Conservation (phyloP, 2,113 vertebrate genomes). For the Catharus bicknelli region DNA sequence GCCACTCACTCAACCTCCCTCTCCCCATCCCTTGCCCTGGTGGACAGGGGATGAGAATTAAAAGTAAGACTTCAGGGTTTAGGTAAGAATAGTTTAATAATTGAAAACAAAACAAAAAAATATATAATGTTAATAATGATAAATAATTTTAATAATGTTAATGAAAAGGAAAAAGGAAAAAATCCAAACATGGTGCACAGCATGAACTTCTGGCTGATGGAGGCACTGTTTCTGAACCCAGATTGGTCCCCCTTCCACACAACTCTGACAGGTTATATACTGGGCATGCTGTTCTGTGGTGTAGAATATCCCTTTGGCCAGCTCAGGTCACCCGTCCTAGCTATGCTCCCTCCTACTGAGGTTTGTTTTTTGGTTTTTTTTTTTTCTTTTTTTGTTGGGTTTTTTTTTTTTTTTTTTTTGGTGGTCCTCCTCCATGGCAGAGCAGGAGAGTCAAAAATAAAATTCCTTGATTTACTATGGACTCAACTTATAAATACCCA, state of each 20-base stretch:
- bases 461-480: no score
- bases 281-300: no score
- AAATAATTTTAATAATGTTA: neutral
- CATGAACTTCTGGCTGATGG: neutral
- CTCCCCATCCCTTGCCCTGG: neutral
- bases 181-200: neutral
- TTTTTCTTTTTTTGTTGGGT: no score
- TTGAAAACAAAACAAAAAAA: neutral
- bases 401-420: no score
- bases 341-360: neutral
- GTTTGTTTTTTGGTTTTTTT: no score
- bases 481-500: no score
- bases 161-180: neutral
- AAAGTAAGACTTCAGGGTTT: neutral
- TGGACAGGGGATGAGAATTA: neutral
- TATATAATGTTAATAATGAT: neutral
- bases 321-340: neutral
- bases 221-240: neutral
- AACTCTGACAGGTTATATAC: neutral
- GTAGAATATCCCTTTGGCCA: neutral
- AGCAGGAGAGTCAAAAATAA: no score
- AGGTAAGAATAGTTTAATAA: neutral
- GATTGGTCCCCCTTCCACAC: rapidly evolving
- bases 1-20: neutral
- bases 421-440: no score